These are phyloP conservation scores for Odontamblyopus rebecca DNA, from an alignment of 2,797 vertebrate species.

Conservation along the genomic window DNA sequence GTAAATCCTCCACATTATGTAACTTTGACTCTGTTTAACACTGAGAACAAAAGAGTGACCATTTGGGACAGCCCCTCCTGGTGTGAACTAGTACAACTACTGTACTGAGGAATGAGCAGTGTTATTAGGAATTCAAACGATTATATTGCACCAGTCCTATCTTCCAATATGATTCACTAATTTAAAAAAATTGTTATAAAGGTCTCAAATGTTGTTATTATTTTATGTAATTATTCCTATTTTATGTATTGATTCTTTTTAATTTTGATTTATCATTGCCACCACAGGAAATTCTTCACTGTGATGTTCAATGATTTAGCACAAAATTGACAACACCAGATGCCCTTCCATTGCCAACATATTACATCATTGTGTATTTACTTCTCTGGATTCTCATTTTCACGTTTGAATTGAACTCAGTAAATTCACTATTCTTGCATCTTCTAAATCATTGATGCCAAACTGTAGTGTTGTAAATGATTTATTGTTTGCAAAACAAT, in stretches of 20 bases:
- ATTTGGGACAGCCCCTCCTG: constrained; percentile 55
- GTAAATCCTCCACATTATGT: constrained; percentile 69
- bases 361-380: not conserved
- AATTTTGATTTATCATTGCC: not conserved
- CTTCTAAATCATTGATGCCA: not conserved
- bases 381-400: not conserved
- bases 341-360: too few relatives aligned
- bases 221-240: not conserved
- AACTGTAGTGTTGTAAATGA: constrained; percentile 42
- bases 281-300: not conserved
- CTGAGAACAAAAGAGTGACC: constrained; percentile 51
- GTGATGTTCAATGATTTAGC: not conserved
- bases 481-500: constrained; percentile 60
- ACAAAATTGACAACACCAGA: not conserved
- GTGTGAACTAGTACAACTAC: constrained; percentile 29
- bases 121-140: not conserved
- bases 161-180: not conserved
- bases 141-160: not conserved
- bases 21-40: constrained; percentile 69
- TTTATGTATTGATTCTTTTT: not conserved
- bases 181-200: not conserved
- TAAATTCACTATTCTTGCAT: not conserved
- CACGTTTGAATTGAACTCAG: not conserved
- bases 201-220: not conserved
- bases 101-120: constrained; percentile 1